Conservation (phyloP, 2,113 vertebrate species). For the Oplegnathus fasciatus region DNA sequence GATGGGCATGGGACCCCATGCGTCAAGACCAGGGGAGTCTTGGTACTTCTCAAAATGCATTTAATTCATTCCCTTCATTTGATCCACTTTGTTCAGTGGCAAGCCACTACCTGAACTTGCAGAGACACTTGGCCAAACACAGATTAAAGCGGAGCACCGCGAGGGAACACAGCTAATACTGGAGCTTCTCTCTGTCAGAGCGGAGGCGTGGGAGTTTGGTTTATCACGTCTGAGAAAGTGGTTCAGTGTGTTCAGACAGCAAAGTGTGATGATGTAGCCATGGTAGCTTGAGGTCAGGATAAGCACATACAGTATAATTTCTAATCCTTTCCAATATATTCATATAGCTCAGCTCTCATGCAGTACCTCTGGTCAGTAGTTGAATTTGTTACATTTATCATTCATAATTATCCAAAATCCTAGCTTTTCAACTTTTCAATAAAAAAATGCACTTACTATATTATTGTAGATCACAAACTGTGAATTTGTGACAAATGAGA, state of each 20-base stretch:
- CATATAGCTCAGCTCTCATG: background rate
- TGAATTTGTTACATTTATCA: background rate
- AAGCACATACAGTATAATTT: slow-evolving; percentile 12
- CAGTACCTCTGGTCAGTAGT: no score
- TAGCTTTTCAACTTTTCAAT: background rate
- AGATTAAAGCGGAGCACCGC: slow-evolving; percentile 50
- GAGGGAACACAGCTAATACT: slow-evolving; percentile 46
- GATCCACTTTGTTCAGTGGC: slow-evolving; percentile 34
- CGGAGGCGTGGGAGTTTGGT: slow-evolving; percentile 62
- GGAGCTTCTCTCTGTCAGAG: slow-evolving; percentile 55
- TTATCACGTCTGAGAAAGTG: slow-evolving; percentile 52
- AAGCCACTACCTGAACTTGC: slow-evolving; percentile 43
- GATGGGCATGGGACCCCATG: background rate
- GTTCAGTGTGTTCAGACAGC: slow-evolving; percentile 58
- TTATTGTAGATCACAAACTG: background rate
- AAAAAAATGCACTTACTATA: background rate
- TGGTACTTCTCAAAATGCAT: slow-evolving; percentile 22
- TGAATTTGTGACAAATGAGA: background rate
- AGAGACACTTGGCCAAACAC: slow-evolving; percentile 50
- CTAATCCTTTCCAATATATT: slow-evolving; percentile 12
- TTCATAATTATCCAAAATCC: background rate
- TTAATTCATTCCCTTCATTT: slow-evolving; percentile 29
- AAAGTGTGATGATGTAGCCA: slow-evolving; percentile 26
- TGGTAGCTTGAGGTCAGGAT: slow-evolving; percentile 16
- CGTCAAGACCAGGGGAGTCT: background rate